Conservation (phyloP, 2,888 invertebrate genomes). For the Formica aserva region DNA sequence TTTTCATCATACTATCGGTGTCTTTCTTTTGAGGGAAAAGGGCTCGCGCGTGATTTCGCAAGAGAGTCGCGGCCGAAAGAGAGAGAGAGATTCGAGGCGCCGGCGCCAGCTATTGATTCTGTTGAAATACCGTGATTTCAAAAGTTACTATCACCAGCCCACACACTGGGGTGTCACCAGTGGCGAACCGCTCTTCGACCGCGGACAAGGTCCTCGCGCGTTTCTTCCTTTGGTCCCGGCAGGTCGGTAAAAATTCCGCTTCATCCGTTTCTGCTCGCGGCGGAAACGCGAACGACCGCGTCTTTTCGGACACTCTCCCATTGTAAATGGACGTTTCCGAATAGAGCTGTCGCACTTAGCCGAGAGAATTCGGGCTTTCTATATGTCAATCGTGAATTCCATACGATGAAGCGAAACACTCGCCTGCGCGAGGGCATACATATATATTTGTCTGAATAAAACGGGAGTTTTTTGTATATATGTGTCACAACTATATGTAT, state of each 20-base stretch:
- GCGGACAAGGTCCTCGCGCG: conserved; percentile 81
- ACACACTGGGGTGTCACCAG: conserved; percentile 83
- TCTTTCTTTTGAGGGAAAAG: conserved; percentile 55
- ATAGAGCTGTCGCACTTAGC: neutral
- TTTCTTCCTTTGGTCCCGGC: conserved; percentile 78
- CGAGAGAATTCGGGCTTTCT: neutral
- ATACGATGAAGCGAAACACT: conserved; percentile 1
- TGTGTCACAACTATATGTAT: neutral
- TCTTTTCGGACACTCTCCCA: neutral
- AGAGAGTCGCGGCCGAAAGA: conserved; percentile 44
- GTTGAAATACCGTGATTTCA: conserved; percentile 77
- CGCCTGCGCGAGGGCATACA: neutral
- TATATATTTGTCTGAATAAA: neutral
- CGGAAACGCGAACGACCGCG: neutral
- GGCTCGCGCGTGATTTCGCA: conserved; percentile 67
- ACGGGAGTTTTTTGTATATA: neutral
- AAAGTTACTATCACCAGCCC: conserved; percentile 79
- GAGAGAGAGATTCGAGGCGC: conserved; percentile 73
- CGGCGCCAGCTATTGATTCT: conserved; percentile 84
- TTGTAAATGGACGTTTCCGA: neutral
- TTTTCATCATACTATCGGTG: neutral
- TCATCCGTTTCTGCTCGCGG: neutral
- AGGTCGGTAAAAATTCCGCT: conserved; percentile 79
- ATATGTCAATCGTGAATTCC: conserved; percentile 20
- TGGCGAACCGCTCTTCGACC: conserved; percentile 82